Base-by-base conservation (phyloP, 2,797 vertebrate species). In the Novumbra hubbsi region DNA sequence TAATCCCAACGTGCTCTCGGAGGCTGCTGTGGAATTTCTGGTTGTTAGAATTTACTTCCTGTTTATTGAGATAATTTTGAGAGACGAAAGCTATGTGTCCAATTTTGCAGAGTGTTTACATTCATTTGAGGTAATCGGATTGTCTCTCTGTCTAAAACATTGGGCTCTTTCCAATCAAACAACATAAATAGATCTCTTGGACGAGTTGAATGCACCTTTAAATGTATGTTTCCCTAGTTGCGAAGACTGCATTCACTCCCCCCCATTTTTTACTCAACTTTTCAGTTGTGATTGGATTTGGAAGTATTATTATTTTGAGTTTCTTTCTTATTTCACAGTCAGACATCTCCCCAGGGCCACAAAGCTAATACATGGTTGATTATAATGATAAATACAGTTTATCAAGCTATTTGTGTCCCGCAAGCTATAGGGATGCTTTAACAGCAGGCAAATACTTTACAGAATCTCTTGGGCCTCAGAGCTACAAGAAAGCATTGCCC, bases 251-350 rank as follows among this genome's bases (percentile, higher is more conserved):
- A 38, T 38, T 38, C 34, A 38, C 34, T 38, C 34, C 8, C 34
- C 34, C 5, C 34, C 5, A 38, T 38, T 38, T 5, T 6, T 38
- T 38, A 4, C 34, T 7, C 34, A 24, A 28, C 24, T 50, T 15
- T 28, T 8, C 45, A 27, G 68, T 49, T 69, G 50, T 49, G 24
- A 69, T 50, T 50, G 67, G 49, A 21, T 27, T 49, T n/a, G 65
- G 38, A 68, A 68, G 15, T 14, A 15, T 4, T 24, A 69, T 24
- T 50, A 16, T 69, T 45, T 69, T 50, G 27, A 48, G 27, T 50
- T 28, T 45, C 27, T 17, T 55, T 55, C 24, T 69, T 45, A 50
- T 69, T 69, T 69, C 68, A 69, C 68, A 69, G 45, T 17, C 24
- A 8, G 48, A 49, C 15, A 32, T 34, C 63, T 34, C 63, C 28